Base-by-base conservation (phyloP, 2,797 vertebrate genomes). In the Pangasius krempfi region DNA sequence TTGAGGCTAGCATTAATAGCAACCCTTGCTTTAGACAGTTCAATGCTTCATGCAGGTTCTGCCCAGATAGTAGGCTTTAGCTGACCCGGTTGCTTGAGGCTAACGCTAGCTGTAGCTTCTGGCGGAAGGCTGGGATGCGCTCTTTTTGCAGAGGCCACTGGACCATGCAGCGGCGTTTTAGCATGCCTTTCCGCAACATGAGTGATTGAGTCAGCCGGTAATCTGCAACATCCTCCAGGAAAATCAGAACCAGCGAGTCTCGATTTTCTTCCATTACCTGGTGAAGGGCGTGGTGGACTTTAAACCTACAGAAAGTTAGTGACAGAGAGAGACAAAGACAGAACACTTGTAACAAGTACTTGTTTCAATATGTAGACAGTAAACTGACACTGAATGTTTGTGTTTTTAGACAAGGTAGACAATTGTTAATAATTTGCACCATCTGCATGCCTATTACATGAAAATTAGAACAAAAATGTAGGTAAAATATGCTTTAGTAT, bases 221-320 rank as follows among this genome's bases (percentile, higher is more conserved):
- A 94, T 99, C 98, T 14, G 97, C 96, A 52, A 99, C 97, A 27
- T 98, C 96, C 85, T 98, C 95, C 86, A 98, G 95, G 92, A 99
- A 98, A 88, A 99, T 95, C 93, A 99, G 83, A 86, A 99, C 95
- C 92, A 99, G 97, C 0, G 98, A 97, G 93, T 99, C 97, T 27
- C 97, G 95, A 93, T 96, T 99, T 93, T 96, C 96, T 93, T 98
- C 97, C 86, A 99, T 95, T 88, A 97, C 97, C 96, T 99, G 97
- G 89, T 97, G 97, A 91, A 98, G 93, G 22, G 98, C 98, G 0
- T 98, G 97, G 68, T 98, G 95, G 16, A 96, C 97, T 93, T 96
- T 98, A 93, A 98, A 99, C 90, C 98, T 99, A 60, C 84, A 93
- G 12, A 40, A 37, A 72, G n/a, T 84, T 99, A 93, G 6, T 30